Evolutionary conservation across 2,113 vertebrate species (phyloP), one percentile per base, ranked within the genome.

Genomic region (Diglossa brunneiventris): DNA sequence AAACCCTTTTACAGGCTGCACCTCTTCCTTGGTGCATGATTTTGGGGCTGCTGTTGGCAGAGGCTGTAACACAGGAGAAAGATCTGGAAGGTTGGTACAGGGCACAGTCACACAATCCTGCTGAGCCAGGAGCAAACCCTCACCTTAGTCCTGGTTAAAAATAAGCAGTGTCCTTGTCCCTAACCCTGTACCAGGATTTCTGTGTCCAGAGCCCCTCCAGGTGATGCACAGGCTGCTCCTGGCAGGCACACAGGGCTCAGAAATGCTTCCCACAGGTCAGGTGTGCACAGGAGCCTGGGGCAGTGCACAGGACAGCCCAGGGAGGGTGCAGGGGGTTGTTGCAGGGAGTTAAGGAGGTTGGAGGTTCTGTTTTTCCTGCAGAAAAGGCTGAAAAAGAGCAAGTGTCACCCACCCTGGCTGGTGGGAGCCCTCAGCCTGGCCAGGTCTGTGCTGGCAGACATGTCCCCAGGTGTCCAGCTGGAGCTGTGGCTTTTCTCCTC

Each of bases 231-330:
- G 82, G 41, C 26, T 17, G 33, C 15, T 72, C 4, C 63, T n/a
- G 33, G 73, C 53, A 24, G 50, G 27, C 1, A 1, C n/a, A 47
- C 6, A 5, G n/a, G 42, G 44, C 9, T 72, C 37, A 27, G 56
- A 50, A 24, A 4, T 10, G 75, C 30, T 84, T 50, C 31, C 44
- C 3, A 2, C 37, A 15, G 77, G 6, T 13, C 69, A 75, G 81
- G n/a, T 11, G 35, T 12, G 3, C 11, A 0, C 15, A 37, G 58
- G 18, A 46, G 15, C 0, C 0, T 21, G 59, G 77, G 16, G 15
- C 81, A 78, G 52, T 0, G 68, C 44, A 31, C 37, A 18, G 58
- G 56, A 52, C 52, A 79, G 69, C 83, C 47, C 50, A 26, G 80
- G 91, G 89, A 83, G 90, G 61, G 46, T 79, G 44, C 69, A 52